Conservation (phyloP, 2,113 vertebrate species). For the Zosterops hypoxanthus region DNA sequence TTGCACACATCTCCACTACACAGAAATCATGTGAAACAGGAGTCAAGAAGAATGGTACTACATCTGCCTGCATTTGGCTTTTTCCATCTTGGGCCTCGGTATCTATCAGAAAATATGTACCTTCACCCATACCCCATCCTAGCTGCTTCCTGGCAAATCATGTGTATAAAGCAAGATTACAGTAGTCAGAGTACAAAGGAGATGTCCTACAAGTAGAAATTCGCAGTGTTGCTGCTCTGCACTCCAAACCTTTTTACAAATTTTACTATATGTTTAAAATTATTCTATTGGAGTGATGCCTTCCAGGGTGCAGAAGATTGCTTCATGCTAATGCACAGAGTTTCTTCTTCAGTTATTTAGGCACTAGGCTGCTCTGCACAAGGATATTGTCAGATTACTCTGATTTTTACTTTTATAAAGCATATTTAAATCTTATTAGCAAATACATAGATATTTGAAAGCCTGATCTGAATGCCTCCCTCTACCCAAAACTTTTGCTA, state of each 20-base stretch:
- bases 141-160: neutral
- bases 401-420: neutral
- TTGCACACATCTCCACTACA: neutral
- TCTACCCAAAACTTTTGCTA: neutral
- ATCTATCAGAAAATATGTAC: neutral
- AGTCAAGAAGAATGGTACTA: neutral
- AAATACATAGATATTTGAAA: neutral
- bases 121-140: neutral
- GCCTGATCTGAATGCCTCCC: neutral
- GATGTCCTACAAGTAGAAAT: neutral
- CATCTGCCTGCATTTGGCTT: neutral
- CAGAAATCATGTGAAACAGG: neutral
- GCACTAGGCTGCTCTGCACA: neutral
- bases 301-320: neutral
- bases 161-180: neutral
- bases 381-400: neutral
- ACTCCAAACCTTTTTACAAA: neutral
- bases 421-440: neutral
- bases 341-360: neutral
- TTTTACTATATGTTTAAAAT: neutral
- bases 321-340: neutral
- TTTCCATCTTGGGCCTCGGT: neutral
- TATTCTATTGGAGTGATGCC: fast-evolving
- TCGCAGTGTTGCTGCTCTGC: neutral
- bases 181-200: neutral